Evolutionary conservation across 2,113 vertebrate species (phyloP), one percentile per base, ranked within the genome.

Genomic region (Sarotherodon lohbergeri): DNA sequence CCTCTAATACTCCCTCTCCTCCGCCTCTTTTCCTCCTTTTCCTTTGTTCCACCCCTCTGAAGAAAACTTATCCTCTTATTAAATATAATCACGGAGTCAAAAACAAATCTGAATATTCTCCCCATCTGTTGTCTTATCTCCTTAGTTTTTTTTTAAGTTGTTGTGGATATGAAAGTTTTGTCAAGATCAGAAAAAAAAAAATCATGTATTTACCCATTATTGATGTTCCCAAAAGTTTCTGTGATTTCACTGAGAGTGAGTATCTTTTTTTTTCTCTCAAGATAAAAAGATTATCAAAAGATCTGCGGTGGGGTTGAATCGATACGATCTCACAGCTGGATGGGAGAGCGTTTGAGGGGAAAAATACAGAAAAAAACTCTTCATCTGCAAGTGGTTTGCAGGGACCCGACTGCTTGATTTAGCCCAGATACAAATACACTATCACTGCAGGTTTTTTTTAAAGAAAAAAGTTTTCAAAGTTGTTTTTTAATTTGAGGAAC

Each of bases 281-380:
- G 88, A 93, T 92, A 89, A 94, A 93, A 92, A 92, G 92, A 95
- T 94, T 92, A 94, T 89, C 84, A 82, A 82, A 88, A 93, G 91
- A 91, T 90, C 86, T 86, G 68, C 12, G 4, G 68, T 54, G 80
- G 84, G 76, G 90, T 81, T 22, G 29, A 46, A 91, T 95, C 91
- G 32, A 94, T 94, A n/a, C 0, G 16, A 82, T 92, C 93, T 92
- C 91, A 92, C 88, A 90, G 90, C 87, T 86, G 80, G 86, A 92
- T 63, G 87, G 27, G 81, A 84, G 82, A 43, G 63, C 9, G 34
- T 76, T 86, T 88, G 50, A 29, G 50, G 56, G 68, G 36, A 36
- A n/a, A 83, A 83, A 61, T 29, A 86, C 55, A 41, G 81, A 14
- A 59, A 83, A 50, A 83, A 80, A 82, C 17, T 34, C 10, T 59